Base-by-base conservation (phyloP, 2,888 invertebrate species). In the Heterodera filipjevi region DNA sequence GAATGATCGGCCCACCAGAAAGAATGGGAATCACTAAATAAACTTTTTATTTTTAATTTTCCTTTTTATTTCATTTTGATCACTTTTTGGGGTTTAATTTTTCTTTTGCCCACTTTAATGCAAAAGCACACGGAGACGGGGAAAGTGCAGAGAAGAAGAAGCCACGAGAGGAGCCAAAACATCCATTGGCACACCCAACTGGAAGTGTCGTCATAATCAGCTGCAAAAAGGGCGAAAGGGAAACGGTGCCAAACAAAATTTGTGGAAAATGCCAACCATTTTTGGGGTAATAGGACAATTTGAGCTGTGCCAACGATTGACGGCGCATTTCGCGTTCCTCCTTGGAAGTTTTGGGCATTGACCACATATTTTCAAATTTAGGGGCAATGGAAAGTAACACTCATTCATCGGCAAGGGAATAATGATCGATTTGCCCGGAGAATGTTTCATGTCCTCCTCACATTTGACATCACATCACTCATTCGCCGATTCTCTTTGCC, bases 121-220 rank as follows among this genome's bases (percentile, higher is more conserved):
- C 88, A 89, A 82, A 89, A 86, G 81, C 87, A 88, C 64, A 87
- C 85, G 35, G 88, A 88, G 44, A 89, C 82, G 0, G 89, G 89
- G 46, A 89, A 85, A 32, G 89, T 89, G 79, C 83, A 82, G 73
- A 88, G 80, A 44, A 89, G 85, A 77, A 89, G 82, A 33, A 89
- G 75, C 80, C 86, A 89, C 14, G 89, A 88, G 75, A 89, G 83
- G 33, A 84, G 84, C 35, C 89, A 87, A 73, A 89, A 82, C 33
- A 88, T 79, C 86, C 87, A 88, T 44, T 85, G 85, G 76, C 87
- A 87, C 30, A 84, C 75, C 66, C 84, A 77, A 66, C 49, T 86
- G 85, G 79, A 86, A 85, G 72, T 86, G 81, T 68, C 87, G 77
- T 89, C 89, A 80, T 87, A 89, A 35, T 84, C 81, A 72, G 87